A percentile compares a stretch with the other conserved stretches of the same genome.
Evolutionary conservation across 2,797 vertebrate species (phyloP).

Genomic region (Distichodus sexfasciatus): DNA sequence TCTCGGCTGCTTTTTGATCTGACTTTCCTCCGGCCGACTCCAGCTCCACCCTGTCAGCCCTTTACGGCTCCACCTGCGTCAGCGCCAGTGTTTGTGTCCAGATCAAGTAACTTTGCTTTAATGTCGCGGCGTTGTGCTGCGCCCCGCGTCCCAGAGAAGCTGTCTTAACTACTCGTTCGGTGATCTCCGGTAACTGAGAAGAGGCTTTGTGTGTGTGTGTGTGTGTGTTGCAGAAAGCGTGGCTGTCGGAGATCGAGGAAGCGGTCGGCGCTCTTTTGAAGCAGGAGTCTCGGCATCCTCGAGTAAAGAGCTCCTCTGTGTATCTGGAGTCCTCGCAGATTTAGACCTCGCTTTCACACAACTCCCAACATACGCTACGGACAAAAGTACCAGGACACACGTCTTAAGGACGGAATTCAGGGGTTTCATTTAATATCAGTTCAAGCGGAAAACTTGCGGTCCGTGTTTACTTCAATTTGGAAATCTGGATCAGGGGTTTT

Average conservation of each 20-base stretch:
- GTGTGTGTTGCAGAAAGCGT: conserved; percentile 76
- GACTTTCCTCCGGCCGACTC: background rate
- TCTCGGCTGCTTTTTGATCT: background rate
- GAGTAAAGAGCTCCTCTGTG: conserved; percentile 59
- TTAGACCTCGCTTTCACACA: conserved; percentile 53
- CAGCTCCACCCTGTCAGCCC: background rate
- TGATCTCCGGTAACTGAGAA: background rate
- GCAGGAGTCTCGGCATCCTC: conserved; percentile 69
- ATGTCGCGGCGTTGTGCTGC: conserved; percentile 13
- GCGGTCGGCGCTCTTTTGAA: conserved; percentile 73
- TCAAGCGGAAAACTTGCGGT: too few species aligned
- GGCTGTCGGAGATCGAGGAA: conserved; percentile 83
- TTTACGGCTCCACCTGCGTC: background rate
- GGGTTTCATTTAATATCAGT: too few species aligned
- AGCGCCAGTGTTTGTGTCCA: background rate
- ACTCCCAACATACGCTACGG: background rate
- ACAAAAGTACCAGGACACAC: background rate
- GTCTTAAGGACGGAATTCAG: background rate
- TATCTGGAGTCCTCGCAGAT: conserved; percentile 85
- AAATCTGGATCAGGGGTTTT: too few species aligned
- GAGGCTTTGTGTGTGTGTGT: background rate
- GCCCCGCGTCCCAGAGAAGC: background rate
- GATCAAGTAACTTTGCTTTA: conserved; percentile 20
- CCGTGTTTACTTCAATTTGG: too few species aligned
- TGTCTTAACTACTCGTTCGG: background rate